Percentiles rank a stretch among this genome's conserved stretches.
Conservation (phyloP, 2,113 vertebrate species). For the Sus scrofa region DNA sequence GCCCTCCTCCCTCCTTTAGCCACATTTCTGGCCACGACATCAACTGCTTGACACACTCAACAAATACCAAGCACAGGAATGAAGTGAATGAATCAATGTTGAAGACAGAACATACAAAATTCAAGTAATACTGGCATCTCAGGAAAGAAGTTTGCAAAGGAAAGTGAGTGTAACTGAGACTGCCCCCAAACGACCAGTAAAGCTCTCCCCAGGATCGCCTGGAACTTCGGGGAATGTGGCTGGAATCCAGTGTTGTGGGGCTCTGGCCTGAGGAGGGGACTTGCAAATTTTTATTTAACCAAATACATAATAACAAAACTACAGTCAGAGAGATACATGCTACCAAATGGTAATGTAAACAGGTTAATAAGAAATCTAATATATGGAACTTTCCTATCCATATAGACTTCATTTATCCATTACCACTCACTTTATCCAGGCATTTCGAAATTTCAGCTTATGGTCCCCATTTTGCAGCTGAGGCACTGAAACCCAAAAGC, state of each 20-base stretch:
- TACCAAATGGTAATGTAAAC: neutral
- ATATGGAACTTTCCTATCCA: neutral
- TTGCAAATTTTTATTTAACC: slow-evolving; percentile 18
- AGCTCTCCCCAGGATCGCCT: neutral
- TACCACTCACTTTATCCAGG: neutral
- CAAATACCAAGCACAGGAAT: neutral
- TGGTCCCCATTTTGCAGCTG: neutral
- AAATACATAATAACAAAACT: slow-evolving; percentile 43
- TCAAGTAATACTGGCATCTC: neutral
- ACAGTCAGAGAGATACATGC: neutral
- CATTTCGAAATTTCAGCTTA: slow-evolving; percentile 40
- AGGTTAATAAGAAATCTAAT: neutral
- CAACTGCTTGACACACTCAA: neutral
- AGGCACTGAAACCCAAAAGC: neutral
- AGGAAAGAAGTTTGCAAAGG: neutral
- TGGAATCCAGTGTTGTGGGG: neutral
- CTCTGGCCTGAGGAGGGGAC: neutral
- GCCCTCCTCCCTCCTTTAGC: neutral
- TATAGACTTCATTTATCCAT: neutral
- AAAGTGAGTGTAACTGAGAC: neutral
- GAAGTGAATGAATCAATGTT: neutral
- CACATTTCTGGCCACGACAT: neutral
- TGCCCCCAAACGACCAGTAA: neutral
- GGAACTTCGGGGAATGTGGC: neutral
- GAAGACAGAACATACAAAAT: slow-evolving; percentile 23